Evolutionary conservation across 2,113 vertebrate species (phyloP).

Genomic region (Istiophorus platypterus): DNA sequence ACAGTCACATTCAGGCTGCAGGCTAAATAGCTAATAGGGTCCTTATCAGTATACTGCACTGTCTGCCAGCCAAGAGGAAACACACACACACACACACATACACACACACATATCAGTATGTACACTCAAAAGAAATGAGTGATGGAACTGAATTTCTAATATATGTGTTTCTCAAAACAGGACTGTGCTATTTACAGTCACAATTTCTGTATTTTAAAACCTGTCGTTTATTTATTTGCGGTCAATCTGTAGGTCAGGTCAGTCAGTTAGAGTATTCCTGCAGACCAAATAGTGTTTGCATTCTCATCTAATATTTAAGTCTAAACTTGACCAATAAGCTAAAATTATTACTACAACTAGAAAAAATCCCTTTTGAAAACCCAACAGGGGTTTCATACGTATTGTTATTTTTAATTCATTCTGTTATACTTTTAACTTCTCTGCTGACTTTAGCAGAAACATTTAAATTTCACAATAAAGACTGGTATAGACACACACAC

Average conservation of each 20-base stretch:
- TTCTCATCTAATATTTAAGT: not conserved
- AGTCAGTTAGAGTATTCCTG: not conserved
- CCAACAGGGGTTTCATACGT: not conserved
- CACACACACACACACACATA: conserved; percentile 16
- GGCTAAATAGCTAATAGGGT: conserved; percentile 69
- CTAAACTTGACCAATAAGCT: not conserved
- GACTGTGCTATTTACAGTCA: not conserved
- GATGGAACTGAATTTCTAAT: conserved; percentile 32
- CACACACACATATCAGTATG: conserved; percentile 6
- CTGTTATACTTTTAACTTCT: conserved; percentile 1
- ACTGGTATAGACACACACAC: not conserved
- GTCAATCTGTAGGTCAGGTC: not conserved
- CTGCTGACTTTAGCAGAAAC: not conserved
- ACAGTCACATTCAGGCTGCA: conserved; percentile 60
- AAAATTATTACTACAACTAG: not conserved
- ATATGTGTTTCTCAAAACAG: not conserved
- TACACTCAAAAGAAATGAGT: conserved; percentile 30
- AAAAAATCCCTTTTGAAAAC: not conserved
- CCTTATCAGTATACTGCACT: conserved; percentile 67
- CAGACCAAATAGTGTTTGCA: not conserved
- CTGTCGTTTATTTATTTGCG: not conserved
- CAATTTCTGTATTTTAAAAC: not conserved
- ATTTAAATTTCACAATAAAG: not conserved
- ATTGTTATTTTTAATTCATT: not conserved
- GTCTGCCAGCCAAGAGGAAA: conserved; percentile 48